phyloP scores from a whole-genome alignment of 2,888 invertebrate species.

The Athetis lepigone region DNA sequence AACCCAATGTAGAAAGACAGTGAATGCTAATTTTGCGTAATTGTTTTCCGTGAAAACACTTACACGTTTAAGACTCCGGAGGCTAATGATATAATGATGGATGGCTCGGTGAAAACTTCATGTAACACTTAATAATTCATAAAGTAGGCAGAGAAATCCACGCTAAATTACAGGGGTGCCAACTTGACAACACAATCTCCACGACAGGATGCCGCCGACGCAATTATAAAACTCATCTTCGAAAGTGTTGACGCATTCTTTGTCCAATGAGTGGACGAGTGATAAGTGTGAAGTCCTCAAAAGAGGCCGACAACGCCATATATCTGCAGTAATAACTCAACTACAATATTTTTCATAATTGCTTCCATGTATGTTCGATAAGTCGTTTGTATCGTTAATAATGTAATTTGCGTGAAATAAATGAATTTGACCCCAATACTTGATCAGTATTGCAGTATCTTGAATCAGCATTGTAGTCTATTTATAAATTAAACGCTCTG shows the following conservation, averaged over 20 bases:
- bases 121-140: conserved; percentile 74
- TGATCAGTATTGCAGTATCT: no score
- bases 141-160: conserved; percentile 65
- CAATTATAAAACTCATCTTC: conserved; percentile 68
- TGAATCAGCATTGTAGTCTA: background rate
- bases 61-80: conserved; percentile 61
- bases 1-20: conserved; percentile 36
- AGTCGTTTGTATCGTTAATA: conserved; percentile 30
- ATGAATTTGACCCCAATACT: conserved; percentile 27
- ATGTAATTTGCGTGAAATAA: conserved; percentile 32
- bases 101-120: conserved; percentile 64
- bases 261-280: conserved; percentile 43
- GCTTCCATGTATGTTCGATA: conserved; percentile 28
- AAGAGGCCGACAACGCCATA: conserved; percentile 28
- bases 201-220: conserved; percentile 42
- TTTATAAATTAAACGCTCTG: background rate
- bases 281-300: conserved; percentile 45
- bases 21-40: conserved; percentile 65
- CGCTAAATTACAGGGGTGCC: conserved; percentile 69
- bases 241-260: conserved; percentile 59
- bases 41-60: conserved; percentile 69
- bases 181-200: conserved; percentile 71
- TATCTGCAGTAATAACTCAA: conserved; percentile 29
- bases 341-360: conserved; percentile 34
- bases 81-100: conserved; percentile 73